Percentiles rank a stretch among this genome's conserved stretches.
Conservation (phyloP, 53 echinoderm and acorn worm species). For the Stichopus horrens region DNA sequence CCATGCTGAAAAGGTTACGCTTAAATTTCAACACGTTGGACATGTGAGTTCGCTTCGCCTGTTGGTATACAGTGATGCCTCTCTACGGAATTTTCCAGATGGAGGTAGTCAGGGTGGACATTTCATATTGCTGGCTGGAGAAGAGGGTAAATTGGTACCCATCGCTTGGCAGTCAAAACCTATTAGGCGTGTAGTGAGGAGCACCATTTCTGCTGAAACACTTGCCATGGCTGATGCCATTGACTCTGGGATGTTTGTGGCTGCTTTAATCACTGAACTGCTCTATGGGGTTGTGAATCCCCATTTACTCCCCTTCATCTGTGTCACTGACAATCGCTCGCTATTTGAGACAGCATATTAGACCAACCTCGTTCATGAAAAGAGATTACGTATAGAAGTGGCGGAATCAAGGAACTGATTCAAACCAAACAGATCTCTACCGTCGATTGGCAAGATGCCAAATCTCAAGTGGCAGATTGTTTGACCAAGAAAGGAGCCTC, state of each 20-base stretch:
- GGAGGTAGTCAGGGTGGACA: conserved; percentile 23
- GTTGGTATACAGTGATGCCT: conserved; percentile 17
- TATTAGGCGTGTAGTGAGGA: conserved; percentile 6
- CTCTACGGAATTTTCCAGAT: conserved; percentile 28
- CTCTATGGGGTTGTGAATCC: background rate
- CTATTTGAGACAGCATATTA: background rate
- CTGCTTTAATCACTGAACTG: conserved; percentile 9
- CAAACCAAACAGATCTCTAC: background rate
- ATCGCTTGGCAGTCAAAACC: conserved; percentile 35
- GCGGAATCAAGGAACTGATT: background rate
- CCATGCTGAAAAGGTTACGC: conserved; percentile 25
- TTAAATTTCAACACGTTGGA: conserved; percentile 18
- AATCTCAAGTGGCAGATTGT: conserved; percentile 28
- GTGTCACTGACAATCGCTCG: conserved; percentile 9
- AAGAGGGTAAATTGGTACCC: background rate
- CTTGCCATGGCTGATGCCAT: conserved; percentile 39
- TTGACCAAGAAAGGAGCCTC: conserved; percentile 26
- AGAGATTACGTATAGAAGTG: background rate
- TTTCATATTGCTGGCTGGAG: conserved; percentile 12
- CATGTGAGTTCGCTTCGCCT: background rate
- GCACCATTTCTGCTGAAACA: conserved; percentile 17
- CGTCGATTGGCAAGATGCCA: background rate
- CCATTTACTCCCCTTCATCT: background rate
- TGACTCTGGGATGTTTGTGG: conserved; percentile 2
- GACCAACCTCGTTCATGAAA: conserved; percentile 6